A percentile compares a stretch with the other conserved stretches of the same genome.
Conservation (phyloP, 2,888 invertebrate genomes). For the Drosophila leonis region DNA sequence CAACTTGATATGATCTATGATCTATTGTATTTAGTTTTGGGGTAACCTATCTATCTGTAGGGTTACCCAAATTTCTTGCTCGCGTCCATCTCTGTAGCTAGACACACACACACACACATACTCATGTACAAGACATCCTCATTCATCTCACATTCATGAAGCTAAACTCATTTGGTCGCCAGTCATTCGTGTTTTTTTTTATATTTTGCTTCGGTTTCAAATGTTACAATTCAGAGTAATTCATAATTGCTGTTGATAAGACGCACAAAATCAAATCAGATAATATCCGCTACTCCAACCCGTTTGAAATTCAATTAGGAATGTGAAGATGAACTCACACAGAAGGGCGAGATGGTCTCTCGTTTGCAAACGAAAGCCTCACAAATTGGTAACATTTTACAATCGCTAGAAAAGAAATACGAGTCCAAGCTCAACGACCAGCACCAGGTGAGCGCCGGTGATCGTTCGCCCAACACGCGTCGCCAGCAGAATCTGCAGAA, state of each 20-base stretch:
- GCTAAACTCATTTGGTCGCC: slow-evolving; percentile 45
- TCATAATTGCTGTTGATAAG: slow-evolving; percentile 22
- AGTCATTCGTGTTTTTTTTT: slow-evolving; percentile 44
- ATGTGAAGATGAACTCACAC: slow-evolving; percentile 97
- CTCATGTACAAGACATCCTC: neutral
- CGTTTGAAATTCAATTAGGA: slow-evolving; percentile 88
- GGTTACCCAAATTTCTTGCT: neutral
- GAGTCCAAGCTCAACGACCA: slow-evolving; percentile 87
- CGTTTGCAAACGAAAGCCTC: slow-evolving; percentile 97
- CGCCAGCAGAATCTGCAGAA: slow-evolving; percentile 84
- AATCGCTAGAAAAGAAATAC: slow-evolving; percentile 92
- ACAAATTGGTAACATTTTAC: slow-evolving; percentile 96
- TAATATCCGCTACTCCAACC: slow-evolving; percentile 45
- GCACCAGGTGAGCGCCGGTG: slow-evolving; percentile 87
- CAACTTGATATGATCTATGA: neutral
- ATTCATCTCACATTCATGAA: slow-evolving; percentile 73
- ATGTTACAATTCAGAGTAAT: slow-evolving; percentile 20
- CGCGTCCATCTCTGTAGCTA: slow-evolving; percentile 1
- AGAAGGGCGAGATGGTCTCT: slow-evolving; percentile 98
- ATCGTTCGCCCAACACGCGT: slow-evolving; percentile 83
- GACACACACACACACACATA: slow-evolving; percentile 7
- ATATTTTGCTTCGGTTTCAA: slow-evolving; percentile 33
- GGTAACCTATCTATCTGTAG: no score
- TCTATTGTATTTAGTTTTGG: no score
- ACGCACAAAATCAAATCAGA: slow-evolving; percentile 17